These are phyloP conservation scores for Fopius arisanus DNA, from an alignment of 1,140 invertebrate genomes.

Conservation along the genomic window DNA sequence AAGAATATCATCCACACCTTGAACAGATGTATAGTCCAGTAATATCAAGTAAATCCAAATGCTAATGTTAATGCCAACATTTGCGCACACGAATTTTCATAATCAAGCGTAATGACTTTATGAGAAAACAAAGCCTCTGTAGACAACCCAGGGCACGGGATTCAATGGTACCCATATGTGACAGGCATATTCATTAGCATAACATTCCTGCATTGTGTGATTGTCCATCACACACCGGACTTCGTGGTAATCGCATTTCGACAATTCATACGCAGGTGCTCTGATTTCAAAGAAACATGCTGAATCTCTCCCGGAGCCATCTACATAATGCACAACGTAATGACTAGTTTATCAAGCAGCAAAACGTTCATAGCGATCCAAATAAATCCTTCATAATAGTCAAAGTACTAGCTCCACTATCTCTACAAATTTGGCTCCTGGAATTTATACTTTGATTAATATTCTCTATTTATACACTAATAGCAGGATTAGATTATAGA, in stretches of 20 bases:
- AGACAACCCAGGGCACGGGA: background rate
- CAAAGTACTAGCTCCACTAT: too few relatives aligned
- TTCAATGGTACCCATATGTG: conserved; percentile 2
- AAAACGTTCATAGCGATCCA: too few relatives aligned
- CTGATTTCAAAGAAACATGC: background rate
- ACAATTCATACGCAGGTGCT: background rate
- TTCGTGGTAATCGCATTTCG: background rate
- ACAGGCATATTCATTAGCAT: conserved; percentile 14
- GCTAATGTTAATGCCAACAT: background rate
- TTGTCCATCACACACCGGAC: background rate
- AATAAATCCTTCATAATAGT: too few relatives aligned
- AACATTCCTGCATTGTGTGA: background rate
- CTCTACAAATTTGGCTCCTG: too few relatives aligned
- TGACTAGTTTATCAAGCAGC: background rate
- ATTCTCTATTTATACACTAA: too few relatives aligned
- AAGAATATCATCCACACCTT: background rate
- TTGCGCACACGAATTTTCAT: background rate
- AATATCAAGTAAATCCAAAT: background rate
- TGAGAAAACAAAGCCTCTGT: background rate
- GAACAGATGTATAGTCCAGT: background rate
- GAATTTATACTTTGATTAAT: too few relatives aligned
- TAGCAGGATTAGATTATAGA: too few relatives aligned
- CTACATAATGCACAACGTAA: background rate
- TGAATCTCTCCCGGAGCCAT: background rate
- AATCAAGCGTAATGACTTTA: conserved; percentile 9